These are phyloP conservation scores for Coranthus polyacanthus DNA, from an alignment of 2,797 vertebrate species.

Conservation along the genomic window DNA sequence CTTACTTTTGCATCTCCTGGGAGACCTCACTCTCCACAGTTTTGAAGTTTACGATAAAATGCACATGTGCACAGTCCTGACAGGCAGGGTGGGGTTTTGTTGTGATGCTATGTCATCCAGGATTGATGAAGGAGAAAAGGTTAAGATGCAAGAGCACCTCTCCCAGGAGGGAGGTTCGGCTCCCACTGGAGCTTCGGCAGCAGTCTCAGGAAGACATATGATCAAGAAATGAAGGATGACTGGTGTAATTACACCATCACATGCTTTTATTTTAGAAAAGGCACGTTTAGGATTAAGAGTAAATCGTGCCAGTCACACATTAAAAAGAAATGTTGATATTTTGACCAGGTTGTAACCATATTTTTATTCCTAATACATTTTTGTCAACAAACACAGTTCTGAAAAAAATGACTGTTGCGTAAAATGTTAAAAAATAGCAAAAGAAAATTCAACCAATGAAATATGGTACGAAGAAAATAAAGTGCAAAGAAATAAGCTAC, in stretches of 20 bases:
- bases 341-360: too few species aligned
- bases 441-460: too few species aligned
- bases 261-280: background rate
- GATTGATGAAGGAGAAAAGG: conserved; percentile 37
- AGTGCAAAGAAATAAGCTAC: too few species aligned
- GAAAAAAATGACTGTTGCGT: too few species aligned
- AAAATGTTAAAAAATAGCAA: too few species aligned
- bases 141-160: conserved; percentile 32
- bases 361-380: too few species aligned
- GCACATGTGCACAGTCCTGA: background rate
- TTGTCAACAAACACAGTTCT: too few species aligned
- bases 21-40: background rate
- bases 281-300: background rate
- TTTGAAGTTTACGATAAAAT: conserved; percentile 13
- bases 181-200: conserved; percentile 19
- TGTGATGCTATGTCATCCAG: conserved; percentile 14
- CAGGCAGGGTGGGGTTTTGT: conserved; percentile 15
- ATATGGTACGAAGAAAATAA: too few species aligned
- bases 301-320: background rate
- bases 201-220: conserved; percentile 8
- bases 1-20: background rate
- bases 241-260: background rate
- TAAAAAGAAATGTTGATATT: too few species aligned
- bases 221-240: conserved; percentile 15
- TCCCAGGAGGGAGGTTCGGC: conserved; percentile 3